These are phyloP conservation scores for Nymphalis c-album DNA, from an alignment of 2,888 invertebrate genomes.

Conservation along the genomic window DNA sequence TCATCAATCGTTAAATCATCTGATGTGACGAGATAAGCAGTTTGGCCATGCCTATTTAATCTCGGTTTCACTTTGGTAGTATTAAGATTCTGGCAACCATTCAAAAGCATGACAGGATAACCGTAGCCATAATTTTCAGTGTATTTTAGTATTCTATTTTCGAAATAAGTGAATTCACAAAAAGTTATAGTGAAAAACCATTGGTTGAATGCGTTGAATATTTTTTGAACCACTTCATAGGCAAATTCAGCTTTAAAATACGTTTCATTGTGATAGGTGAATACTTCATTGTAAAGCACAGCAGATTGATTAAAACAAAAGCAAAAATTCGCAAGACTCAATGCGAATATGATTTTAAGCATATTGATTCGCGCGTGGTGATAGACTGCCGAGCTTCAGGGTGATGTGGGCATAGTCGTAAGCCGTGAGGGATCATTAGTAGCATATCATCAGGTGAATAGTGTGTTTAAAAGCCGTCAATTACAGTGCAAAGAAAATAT, in stretches of 20 bases:
- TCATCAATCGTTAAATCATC: constrained; percentile 56
- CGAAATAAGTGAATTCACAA: constrained; percentile 74
- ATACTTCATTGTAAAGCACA: constrained; percentile 56
- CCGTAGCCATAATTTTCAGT: constrained; percentile 66
- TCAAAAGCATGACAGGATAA: constrained; percentile 69
- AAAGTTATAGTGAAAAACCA: constrained; percentile 75
- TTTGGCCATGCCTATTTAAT: constrained; percentile 67
- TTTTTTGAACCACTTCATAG: constrained; percentile 62
- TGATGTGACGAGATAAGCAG: constrained; percentile 69
- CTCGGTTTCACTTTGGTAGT: constrained; percentile 61
- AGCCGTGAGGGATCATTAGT: constrained; percentile 61
- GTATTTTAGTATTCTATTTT: constrained; percentile 70
- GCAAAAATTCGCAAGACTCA: constrained; percentile 45
- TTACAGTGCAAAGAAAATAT: constrained; percentile 70
- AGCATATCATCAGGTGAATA: constrained; percentile 51
- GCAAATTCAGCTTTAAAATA: constrained; percentile 60
- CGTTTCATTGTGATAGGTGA: constrained; percentile 58
- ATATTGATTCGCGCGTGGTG: constrained; percentile 49
- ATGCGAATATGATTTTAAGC: constrained; percentile 44
- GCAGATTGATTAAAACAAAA: constrained; percentile 44
- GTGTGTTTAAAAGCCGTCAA: constrained; percentile 70
- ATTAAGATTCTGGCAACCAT: constrained; percentile 61
- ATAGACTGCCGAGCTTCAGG: constrained; percentile 57
- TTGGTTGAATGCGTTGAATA: constrained; percentile 66
- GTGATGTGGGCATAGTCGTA: constrained; percentile 45